Evolutionary conservation across 2,113 vertebrate genomes (phyloP).

Genomic region (Grammatotria lemairii): DNA sequence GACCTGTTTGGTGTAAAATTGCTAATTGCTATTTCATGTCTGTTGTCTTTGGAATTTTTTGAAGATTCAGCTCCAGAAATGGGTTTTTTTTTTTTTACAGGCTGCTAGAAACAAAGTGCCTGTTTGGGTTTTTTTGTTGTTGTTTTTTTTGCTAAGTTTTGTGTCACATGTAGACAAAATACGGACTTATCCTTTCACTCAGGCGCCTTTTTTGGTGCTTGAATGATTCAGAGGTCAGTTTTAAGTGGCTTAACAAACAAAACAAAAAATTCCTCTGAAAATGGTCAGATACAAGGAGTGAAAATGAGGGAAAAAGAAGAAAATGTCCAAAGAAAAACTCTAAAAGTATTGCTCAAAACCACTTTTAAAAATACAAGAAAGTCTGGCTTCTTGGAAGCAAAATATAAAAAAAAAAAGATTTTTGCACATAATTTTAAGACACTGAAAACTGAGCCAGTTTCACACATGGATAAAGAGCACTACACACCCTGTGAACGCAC

Average conservation of each 20-base stretch:
- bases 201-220: fast-evolving
- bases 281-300: background rate
- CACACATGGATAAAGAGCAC: background rate
- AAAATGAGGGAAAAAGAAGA: background rate
- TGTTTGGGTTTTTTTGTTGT: fast-evolving
- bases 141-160: background rate
- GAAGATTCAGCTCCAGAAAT: background rate
- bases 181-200: background rate
- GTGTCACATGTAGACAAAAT: background rate
- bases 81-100: background rate
- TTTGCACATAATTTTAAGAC: background rate
- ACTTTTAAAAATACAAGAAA: background rate
- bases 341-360: background rate
- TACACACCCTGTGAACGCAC: background rate
- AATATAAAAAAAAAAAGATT: background rate
- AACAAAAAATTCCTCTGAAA: background rate
- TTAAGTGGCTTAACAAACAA: background rate
- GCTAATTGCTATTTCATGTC: background rate
- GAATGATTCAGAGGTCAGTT: background rate
- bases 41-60: background rate
- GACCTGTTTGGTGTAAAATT: background rate
- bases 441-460: background rate
- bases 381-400: background rate
- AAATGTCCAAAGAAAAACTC: background rate
- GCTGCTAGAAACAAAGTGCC: background rate